phyloP scores from a whole-genome alignment of 2,888 invertebrate genomes.

The Plusia festucae region DNA sequence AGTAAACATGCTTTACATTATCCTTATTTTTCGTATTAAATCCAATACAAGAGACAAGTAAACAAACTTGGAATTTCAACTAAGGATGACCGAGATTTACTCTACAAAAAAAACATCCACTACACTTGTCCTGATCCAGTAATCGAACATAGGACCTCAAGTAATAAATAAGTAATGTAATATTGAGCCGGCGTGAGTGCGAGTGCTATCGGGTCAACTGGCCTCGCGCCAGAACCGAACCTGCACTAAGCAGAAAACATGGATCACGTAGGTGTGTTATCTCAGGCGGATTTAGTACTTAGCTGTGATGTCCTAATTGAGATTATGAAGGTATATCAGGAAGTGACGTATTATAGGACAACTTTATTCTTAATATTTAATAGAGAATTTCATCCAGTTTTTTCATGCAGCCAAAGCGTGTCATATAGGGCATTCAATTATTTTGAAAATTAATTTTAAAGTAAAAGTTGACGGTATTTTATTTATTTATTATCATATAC shows the following conservation, averaged over 20 bases:
- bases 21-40: too few species aligned
- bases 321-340: too few species aligned
- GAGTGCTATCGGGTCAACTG: slow-evolving; percentile 33
- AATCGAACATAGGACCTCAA: background rate
- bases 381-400: too few species aligned
- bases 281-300: background rate
- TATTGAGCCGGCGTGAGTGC: slow-evolving; percentile 12
- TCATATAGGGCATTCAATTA: too few species aligned
- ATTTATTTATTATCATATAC: too few species aligned
- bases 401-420: too few species aligned
- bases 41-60: background rate
- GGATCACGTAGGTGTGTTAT: background rate
- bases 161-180: slow-evolving; percentile 9
- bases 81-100: too few species aligned
- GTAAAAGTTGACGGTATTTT: too few species aligned
- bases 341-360: too few species aligned
- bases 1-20: too few species aligned
- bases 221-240: slow-evolving; percentile 28
- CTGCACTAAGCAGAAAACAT: slow-evolving; percentile 15
- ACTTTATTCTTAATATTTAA: too few species aligned
- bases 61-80: background rate
- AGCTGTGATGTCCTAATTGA: background rate
- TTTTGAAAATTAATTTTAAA: too few species aligned
- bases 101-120: background rate
- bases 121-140: background rate